Conservation (phyloP, 2,888 invertebrate species). For the Cephus sareptanus region DNA sequence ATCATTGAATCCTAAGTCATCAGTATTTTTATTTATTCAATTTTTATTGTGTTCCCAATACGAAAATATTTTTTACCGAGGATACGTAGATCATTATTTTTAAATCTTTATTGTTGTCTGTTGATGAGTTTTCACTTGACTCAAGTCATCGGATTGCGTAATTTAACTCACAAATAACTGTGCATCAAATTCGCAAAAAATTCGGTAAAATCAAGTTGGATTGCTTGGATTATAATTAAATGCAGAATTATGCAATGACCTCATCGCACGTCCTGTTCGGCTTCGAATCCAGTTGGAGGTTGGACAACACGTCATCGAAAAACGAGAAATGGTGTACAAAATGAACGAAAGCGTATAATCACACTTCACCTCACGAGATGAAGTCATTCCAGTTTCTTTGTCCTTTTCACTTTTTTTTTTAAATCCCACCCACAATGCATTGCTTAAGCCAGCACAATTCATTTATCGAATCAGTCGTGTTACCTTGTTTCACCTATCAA, state of each 20-base stretch:
- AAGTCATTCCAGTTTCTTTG: neutral
- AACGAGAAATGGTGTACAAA: neutral
- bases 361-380: neutral
- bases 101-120: too few relatives aligned
- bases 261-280: neutral
- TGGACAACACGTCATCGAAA: neutral
- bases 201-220: neutral
- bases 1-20: neutral
- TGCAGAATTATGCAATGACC: neutral
- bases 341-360: neutral
- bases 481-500: neutral
- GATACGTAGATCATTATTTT: too few relatives aligned
- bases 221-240: neutral
- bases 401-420: neutral
- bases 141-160: neutral
- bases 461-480: neutral
- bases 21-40: too few relatives aligned
- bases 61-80: too few relatives aligned
- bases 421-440: neutral
- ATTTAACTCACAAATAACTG: neutral
- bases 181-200: neutral
- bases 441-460: neutral
- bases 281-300: neutral
- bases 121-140: neutral
- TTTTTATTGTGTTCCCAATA: too few relatives aligned